Evolutionary conservation across 2,888 invertebrate genomes (phyloP), one percentile per base, ranked within the genome.

Genomic region (Scaeva pyrastri): DNA sequence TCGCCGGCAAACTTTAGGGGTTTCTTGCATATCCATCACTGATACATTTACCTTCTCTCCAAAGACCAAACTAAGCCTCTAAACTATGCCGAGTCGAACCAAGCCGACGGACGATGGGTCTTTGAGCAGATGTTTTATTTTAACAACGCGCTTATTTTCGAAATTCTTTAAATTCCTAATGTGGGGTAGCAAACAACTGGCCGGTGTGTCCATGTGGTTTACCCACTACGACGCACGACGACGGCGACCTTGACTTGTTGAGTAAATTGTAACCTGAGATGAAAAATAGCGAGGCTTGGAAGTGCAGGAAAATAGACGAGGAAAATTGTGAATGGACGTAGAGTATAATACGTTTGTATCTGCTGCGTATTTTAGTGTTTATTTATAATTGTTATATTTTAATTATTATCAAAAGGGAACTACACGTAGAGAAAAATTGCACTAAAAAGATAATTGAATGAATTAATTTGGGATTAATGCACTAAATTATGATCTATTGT

Each of bases 111-210:
- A 31, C 64, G 74, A 39, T 23, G 64, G 60, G 45, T 62, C 31
- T 68, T 68, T 39, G 41, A 23, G 66, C 79, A 70, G 68, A 64
- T 64, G 23, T 43, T 66, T 76, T 60, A 19, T 72, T 55, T 50
- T n/a, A n/a, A 64, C 12, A 48, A 48, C 71, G 36, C 50, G 86
- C 78, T 71, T 77, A 81, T 77, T 55, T 56, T 43, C 23, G 36
- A 64, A 77, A 86, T 86, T 86, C 78, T 31, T 73, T n/a, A 45
- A 70, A 86, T 81, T 86, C 86, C 12, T 86, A 8, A 31, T 21
- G 60, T 73, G 77, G 75, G 68, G 80, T 19, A 62, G 71, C 19
- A 52, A 52, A 39, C 68, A 64, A 68, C 26, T 55, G 56, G 68
- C 21, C 26, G 66, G 21, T 14, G 8, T 60, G 39, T 31, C n/a